Evolutionary conservation across 2,113 vertebrate genomes (phyloP).

Genomic region (Dinomys branickii): DNA sequence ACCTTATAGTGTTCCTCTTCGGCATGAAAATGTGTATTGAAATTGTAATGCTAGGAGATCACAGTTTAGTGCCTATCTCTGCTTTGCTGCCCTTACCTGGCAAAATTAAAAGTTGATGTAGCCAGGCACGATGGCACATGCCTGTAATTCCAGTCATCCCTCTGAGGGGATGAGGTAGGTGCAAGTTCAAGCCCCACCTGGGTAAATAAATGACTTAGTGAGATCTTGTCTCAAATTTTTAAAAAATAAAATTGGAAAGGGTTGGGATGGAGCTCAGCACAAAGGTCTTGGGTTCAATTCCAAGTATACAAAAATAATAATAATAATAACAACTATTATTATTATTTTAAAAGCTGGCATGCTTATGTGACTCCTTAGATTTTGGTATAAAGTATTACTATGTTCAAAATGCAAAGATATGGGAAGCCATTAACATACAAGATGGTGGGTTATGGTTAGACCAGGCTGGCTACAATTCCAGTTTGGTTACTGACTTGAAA

Average conservation of each 20-base stretch:
- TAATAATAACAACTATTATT: too few relatives aligned
- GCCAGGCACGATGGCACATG: not conserved
- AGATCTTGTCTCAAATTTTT: not conserved
- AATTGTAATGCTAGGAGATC: not conserved
- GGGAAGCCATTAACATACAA: not conserved
- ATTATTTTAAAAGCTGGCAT: not conserved
- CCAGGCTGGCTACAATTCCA: not conserved
- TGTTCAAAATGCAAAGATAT: not conserved
- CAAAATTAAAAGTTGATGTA: not conserved
- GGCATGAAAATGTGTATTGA: conserved; percentile 5
- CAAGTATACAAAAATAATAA: not conserved
- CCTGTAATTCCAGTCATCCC: not conserved
- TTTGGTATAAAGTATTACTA: conserved; percentile 13
- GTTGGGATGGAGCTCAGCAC: not conserved
- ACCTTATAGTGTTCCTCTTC: not conserved
- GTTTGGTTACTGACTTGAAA: not conserved
- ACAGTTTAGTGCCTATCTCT: not conserved
- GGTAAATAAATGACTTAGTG: not conserved
- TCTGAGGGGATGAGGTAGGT: not conserved
- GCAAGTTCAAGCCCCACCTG: not conserved
- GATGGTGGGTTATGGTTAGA: not conserved
- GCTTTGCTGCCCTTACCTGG: not conserved
- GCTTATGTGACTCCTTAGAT: not conserved
- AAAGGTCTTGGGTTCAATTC: not conserved
- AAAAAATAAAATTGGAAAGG: not conserved